Evolutionary conservation across 2,888 invertebrate genomes (phyloP).

Genomic region (Oligia latruncula): DNA sequence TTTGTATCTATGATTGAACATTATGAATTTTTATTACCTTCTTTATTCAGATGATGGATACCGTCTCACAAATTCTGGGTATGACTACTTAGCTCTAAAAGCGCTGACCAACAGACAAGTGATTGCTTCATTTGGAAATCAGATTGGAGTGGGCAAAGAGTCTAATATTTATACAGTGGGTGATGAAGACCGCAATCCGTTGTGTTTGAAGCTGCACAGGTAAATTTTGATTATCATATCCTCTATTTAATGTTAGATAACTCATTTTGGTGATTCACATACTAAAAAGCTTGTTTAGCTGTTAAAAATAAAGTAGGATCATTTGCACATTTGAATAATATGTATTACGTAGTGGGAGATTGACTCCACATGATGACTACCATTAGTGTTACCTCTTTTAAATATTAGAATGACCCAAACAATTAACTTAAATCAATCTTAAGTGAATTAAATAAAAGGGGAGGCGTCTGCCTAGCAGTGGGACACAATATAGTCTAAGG

Average conservation of each 20-base stretch:
- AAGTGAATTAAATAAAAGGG: no score
- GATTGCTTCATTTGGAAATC: slow-evolving; percentile 97
- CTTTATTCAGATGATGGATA: slow-evolving; percentile 96
- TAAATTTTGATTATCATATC: slow-evolving; percentile 67
- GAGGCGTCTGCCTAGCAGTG: no score
- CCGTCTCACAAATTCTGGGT: slow-evolving; percentile 98
- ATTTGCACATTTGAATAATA: not conserved
- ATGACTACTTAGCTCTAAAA: slow-evolving; percentile 98
- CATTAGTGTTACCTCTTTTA: not conserved
- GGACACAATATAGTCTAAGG: no score
- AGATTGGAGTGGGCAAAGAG: slow-evolving; percentile 99
- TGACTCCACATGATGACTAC: not conserved
- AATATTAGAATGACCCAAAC: not conserved
- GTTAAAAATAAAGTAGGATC: not conserved
- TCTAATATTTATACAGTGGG: slow-evolving; percentile 98
- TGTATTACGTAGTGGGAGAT: not conserved
- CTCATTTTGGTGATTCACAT: not conserved
- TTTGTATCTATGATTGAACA: not conserved
- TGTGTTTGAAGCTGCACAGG: slow-evolving; percentile 98
- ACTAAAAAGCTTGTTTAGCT: not conserved
- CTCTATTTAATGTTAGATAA: not conserved
- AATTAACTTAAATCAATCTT: not conserved
- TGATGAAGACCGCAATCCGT: slow-evolving; percentile 93
- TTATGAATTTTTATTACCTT: not conserved
- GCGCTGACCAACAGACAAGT: slow-evolving; percentile 94